Evolutionary conservation across 2,888 invertebrate species (phyloP), one percentile per base, ranked within the genome.

Genomic region (Pyrochroa serraticornis): DNA sequence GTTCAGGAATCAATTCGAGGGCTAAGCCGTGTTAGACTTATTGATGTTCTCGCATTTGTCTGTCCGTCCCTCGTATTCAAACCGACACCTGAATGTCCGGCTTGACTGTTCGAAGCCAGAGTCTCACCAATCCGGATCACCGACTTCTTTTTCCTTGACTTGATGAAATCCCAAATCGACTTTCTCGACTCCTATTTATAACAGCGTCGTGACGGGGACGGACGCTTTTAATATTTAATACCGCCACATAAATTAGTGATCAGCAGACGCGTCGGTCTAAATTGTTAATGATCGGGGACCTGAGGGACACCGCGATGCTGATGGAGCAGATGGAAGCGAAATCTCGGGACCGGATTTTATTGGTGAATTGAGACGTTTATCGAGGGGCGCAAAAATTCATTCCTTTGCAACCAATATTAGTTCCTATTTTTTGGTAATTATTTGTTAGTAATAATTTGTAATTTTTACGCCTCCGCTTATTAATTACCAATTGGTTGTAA

Each of bases 41-140:
- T 73, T 71, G 71, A 72, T 73, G 73, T 71, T 69, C 64, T 65
- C 70, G 70, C 71, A 74, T 74, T 74, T 73, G 72, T 73, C 70
- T 63, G 64, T 48, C 58, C 60, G 55, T 55, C 66, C 63, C 58
- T 58, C 47, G 61, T 55, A 64, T 63, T 64, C 67, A 58, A 57
- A 59, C 62, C 64, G 70, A 72, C 71, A 73, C 71, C 71, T 72
- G 70, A 64, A 65, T 59, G 59, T 52, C 61, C 56, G 32, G 38
- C 39, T 12, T 31, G n/a, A 35, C 35, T 7, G 32, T 48, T 48
- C 13, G 7, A 14, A 14, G 36, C 34, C 22, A n/a, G 48, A 48
- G 14, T 37, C 37, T 30, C 14, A 12, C 31, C n/a, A 8, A 12
- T 13, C 7, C 46, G 9, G 22, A 9, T 46, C 46, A 7, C 14